Evolutionary conservation across 2,113 vertebrate species (phyloP), one percentile per base, ranked within the genome.

Genomic region (Neolamprologus cancellatus): DNA sequence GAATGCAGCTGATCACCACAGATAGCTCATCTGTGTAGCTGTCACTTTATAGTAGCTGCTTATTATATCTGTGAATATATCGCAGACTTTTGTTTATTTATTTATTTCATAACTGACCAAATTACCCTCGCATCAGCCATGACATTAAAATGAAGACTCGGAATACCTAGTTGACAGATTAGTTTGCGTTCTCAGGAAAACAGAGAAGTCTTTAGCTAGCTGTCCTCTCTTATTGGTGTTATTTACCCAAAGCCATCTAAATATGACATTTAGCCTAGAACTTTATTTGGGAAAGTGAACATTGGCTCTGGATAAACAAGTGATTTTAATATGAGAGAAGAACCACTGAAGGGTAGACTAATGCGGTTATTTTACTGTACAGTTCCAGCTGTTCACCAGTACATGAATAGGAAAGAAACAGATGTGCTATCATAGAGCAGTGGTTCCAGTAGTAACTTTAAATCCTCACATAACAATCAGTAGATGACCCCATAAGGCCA

Each of bases 151-250:
- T n/a, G 17, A 88, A 54, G 79, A 41, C 55, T 48, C 54, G 1
- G 61, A 59, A 79, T 34, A 84, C 44, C 50, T 78, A 41, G 74
- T 64, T 83, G 80, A 78, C 61, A 59, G 76, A 79, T 84, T 48
- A 83, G 64, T 82, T 85, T 82, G 28, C 25, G 61, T 83, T 92
- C 90, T 94, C 93, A 94, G 91, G 92, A 93, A 91, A 89, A 86
- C 81, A 46, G 85, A 61, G 82, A 69, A 15, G 66, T 32, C 11
- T 83, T 81, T 69, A 76, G 44, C 48, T 46, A 46, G 69, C 59
- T 36, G 59, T 48, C 41, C 69, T 74, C 15, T 18, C 41, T 61
- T 46, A 6, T 4, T 2, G 66, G 0, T 44, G 14, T 71, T 7
- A 71, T 71, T 44, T 71, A 46, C 20, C 39, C 3, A 71, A 71